Evolutionary conservation across 30 jellyfish, hydroid and myxozoan species (phyloP).

Genomic region (Hydractinia symbiolongicarpus): DNA sequence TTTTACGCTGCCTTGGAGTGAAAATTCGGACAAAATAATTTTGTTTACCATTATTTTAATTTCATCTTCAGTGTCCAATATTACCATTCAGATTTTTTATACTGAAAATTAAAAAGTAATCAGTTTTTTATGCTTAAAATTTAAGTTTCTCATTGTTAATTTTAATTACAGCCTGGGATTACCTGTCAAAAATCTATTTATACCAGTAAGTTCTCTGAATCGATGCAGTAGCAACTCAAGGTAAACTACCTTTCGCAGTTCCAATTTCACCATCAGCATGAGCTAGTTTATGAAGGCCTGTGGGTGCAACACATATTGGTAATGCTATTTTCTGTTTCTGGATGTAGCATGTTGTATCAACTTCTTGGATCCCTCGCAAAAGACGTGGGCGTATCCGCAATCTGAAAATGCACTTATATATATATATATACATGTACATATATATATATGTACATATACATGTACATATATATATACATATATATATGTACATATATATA

Average conservation of each 20-base stretch:
- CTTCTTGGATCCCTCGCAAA: conserved; percentile 37
- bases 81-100: no score
- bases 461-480: no score
- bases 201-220: neutral
- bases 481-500: no score
- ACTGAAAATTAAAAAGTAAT: neutral
- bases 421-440: no score
- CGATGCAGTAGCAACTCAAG: neutral
- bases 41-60: no score
- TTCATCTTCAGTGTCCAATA: no score
- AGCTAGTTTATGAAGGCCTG: conserved; percentile 89
- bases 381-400: conserved; percentile 57
- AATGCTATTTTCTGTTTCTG: conserved; percentile 42
- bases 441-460: no score
- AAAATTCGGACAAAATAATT: no score
- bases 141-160: neutral
- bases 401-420: no score
- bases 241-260: conserved; percentile 61
- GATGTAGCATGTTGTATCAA: conserved; percentile 51
- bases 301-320: conserved; percentile 87
- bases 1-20: no score
- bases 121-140: neutral
- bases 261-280: conserved; percentile 88
- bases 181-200: no score
- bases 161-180: no score